phyloP scores from a whole-genome alignment of 2,113 vertebrate species.

The Paraplagusia blochii region DNA sequence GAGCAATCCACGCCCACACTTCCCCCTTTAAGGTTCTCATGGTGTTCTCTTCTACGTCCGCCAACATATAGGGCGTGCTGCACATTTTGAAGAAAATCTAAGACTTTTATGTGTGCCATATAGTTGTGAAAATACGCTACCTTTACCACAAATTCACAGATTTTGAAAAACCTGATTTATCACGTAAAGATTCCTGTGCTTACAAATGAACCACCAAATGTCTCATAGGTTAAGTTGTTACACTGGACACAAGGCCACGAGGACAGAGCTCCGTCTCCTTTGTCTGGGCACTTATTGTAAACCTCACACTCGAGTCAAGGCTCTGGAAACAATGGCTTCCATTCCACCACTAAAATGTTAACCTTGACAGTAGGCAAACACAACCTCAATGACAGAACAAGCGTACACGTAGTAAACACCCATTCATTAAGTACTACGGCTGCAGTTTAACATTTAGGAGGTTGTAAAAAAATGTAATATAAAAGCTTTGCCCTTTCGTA shows the following conservation, averaged over 20 bases:
- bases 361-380: slow-evolving; percentile 22
- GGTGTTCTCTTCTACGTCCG: too few relatives aligned
- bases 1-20: too few relatives aligned
- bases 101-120: too few relatives aligned
- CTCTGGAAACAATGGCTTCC: slow-evolving; percentile 21
- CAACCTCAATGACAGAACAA: slow-evolving; percentile 2
- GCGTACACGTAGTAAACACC: slow-evolving; percentile 6
- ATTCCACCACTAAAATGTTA: slow-evolving; percentile 5
- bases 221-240: not conserved
- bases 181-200: not conserved
- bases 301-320: slow-evolving; percentile 32
- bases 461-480: slow-evolving; percentile 6
- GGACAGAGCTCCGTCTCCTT: not conserved
- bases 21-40: too few relatives aligned
- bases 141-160: too few relatives aligned
- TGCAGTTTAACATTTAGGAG: slow-evolving; percentile 22
- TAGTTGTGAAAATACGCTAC: too few relatives aligned
- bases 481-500: slow-evolving; percentile 18
- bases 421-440: slow-evolving; percentile 2
- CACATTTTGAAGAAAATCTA: too few relatives aligned
- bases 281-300: slow-evolving; percentile 3
- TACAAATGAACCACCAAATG: not conserved
- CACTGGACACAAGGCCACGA: not conserved
- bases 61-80: too few relatives aligned
- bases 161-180: not conserved